Base-by-base conservation (phyloP, 2,888 invertebrate genomes). In the Netelia virgata region DNA sequence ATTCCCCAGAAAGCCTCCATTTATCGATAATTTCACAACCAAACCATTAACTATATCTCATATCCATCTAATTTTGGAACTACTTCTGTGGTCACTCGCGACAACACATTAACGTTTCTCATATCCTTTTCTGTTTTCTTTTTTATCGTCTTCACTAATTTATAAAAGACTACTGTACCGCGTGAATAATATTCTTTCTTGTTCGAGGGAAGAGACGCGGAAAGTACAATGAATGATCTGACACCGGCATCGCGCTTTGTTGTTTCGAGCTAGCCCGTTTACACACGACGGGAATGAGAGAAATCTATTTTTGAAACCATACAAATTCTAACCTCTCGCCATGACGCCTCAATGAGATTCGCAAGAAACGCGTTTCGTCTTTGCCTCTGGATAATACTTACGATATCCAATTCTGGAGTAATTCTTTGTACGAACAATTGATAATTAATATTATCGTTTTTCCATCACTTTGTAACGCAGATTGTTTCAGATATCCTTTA, bases 251-350 rank as follows among this genome's bases (percentile, higher is more conserved):
- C 18, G 16, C 1, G 14, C 47, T 66, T 77, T 81, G 77, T 81
- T 84, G 68, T 81, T 80, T 76, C 66, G 36, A 43, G 72, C 50
- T 53, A 14, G 14, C 55, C 74, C 50, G 36, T 72, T 59, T 73
- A 63, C 64, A 70, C 68, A 79, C 75, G 75, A 70, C 74, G 79
- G 72, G 72, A 59, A 53, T 9, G 57, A 18, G 57, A 18, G 69
- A 73, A 82, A 80, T 88, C 88, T 89, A 89, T 88, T 89, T 89
- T 89, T 89, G 81, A 86, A 86, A 82, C 85, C 86, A 80, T 82
- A 87, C 81, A 88, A 87, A 86, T 86, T 88, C 82, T 88, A 88
- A 85, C 88, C 85, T 87, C 84, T 55, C 77, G 41, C 61, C 28
- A 76, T 53, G 11, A 28, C 55, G 77, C 36, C 75, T 68, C 75